A percentile compares a stretch with the other conserved stretches of the same genome.
These are phyloP conservation scores for Bruchidius siliquastri DNA, from an alignment of 2,888 invertebrate genomes.

Conservation along the genomic window DNA sequence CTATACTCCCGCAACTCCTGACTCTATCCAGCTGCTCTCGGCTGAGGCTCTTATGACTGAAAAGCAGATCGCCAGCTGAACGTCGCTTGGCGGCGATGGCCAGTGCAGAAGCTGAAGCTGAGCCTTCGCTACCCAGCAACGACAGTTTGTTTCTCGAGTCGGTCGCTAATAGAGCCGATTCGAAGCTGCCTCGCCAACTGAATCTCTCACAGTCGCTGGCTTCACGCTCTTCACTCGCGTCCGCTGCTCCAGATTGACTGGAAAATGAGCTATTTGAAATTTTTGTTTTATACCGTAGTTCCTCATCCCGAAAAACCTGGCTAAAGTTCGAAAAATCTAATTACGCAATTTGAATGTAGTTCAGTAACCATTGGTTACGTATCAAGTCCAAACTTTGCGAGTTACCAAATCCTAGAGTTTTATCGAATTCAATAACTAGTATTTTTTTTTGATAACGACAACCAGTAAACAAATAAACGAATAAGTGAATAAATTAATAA, in stretches of 20 bases:
- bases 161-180: constrained; percentile 82
- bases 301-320: too few species aligned
- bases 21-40: constrained; percentile 70
- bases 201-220: constrained; percentile 85
- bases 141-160: constrained; percentile 77
- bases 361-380: too few species aligned
- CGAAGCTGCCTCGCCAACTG: constrained; percentile 89
- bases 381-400: too few species aligned
- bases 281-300: too few species aligned
- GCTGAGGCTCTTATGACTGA: constrained; percentile 74
- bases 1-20: constrained; percentile 79
- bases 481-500: not conserved
- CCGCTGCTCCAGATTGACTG: constrained; percentile 52
- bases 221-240: constrained; percentile 61
- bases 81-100: constrained; percentile 71
- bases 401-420: too few species aligned
- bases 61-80: constrained; percentile 78
- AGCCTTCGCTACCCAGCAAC: constrained; percentile 58
- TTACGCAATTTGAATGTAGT: too few species aligned
- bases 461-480: too few species aligned
- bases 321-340: too few species aligned
- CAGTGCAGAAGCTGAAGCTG: constrained; percentile 60
- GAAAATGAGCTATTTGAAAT: constrained; percentile 32
- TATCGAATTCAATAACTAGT: too few species aligned
- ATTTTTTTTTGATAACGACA: not conserved